Base-by-base conservation (phyloP, 2,888 invertebrate genomes). In the Liopterus haemorrhoidalis region DNA sequence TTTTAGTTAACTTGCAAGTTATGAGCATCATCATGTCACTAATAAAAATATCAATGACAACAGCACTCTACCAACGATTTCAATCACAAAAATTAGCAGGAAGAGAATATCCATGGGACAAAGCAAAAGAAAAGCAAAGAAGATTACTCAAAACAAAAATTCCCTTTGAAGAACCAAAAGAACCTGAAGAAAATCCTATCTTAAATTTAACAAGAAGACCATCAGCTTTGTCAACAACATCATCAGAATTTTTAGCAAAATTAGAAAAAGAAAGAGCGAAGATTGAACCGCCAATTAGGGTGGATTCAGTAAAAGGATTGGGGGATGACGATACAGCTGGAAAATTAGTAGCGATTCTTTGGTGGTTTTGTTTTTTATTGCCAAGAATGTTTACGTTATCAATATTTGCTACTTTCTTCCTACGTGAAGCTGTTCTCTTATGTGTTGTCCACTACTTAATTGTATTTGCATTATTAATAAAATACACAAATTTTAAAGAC, bases 321-420 rank as follows among this genome's bases (percentile, higher is more conserved):
- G 81, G 83, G 51, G 83, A 85, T 51, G 86, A 86, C 55, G 85
- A 87, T 57, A 73, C 79, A 1, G 73, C 81, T 0, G 84, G 82
- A 8, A 78, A 78, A 54, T 62, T 80, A 4, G 70, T 86, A 3
- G 74, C 82, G 18, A 84, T 81, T 59, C 64, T 82, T n/a, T 85
- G 83, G 61, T 88, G 88, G 88, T 79, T 83, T 51, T 69, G 79
- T 30, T 87, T 86, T 60, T 76, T 86, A 35, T 60, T 79, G n/a
- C 77, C 82, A 27, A 74, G 88, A 33, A 71, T 86, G 65, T 68
- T 85, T 36, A 75, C 85, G 18, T 73, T 87, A 31, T 76, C 81
- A 1, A 74, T 79, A 1, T 82, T 85, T 57, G 79, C 79, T 18
- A 75, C 79, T 53, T 82, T 83, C 60, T 82, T 78, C 59, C 75